Base-by-base conservation (phyloP, 2,113 vertebrate species). In the Terrapene triunguis region DNA sequence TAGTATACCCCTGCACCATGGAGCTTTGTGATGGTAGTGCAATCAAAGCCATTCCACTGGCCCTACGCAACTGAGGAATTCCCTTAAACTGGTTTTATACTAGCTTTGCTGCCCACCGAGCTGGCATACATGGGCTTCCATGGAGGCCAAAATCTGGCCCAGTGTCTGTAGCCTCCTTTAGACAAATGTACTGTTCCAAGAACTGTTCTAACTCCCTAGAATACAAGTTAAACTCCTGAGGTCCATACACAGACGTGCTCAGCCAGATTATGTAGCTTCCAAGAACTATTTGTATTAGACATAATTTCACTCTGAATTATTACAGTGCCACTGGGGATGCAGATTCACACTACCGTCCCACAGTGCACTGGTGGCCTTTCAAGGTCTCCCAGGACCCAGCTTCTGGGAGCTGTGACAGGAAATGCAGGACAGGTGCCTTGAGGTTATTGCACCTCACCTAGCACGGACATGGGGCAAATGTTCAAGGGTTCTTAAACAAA, bases 391-490 rank as follows among this genome's bases (percentile, higher is more conserved):
- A 86, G 51, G 89, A 76, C 3, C 24, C 48, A n/a, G 1, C 22
- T 53, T 8, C 47, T 47, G 85, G 92, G 74, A 95, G 38, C 44
- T 19, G 21, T 1, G 1, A 6, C 50, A 72, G 78, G 25, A 8
- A 72, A 62, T 69, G 74, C 82, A 47, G 24, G 6, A 51, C 0
- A 21, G 7, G 4, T 44, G 90, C 65, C 86, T 35, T 50, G 74
- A 89, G 79, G 87, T 53, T 32, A 74, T 85, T 38, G 35, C 44
- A 8, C 8, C 44, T 47, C 44, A 47, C 44, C 5, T 1, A 92
- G 57, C 50, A 50, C 0, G 0, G 54, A 54, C 81, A 88, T 22
- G 55, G 85, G 92, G 44, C 53, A 85, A 87, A 57, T 0, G 0
- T 16, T 29, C 72, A 59, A 24, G 57, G 27, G 57, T 59, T 59